Evolutionary conservation across 1,140 invertebrate species (phyloP), one percentile per base, ranked within the genome.

Genomic region (Drosophila eugracilis): DNA sequence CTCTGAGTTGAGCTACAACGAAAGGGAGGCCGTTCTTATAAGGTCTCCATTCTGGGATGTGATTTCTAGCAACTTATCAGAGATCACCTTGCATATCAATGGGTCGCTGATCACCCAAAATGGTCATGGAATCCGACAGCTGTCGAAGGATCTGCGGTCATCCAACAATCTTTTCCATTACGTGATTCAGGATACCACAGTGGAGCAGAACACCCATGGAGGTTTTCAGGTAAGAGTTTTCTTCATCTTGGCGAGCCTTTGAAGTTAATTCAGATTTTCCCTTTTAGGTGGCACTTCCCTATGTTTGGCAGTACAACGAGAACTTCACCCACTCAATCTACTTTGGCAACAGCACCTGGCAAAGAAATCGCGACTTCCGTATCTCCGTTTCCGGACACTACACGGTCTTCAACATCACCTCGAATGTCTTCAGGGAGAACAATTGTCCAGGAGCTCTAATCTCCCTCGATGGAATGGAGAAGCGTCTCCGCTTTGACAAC

Each of bases 161-260:
- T 98, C 97, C 0, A 98, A 98, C 80, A 99, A 99, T 93, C 92
- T 99, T 0, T 99, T 97, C 92, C 97, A 99, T 88, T 99, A 98
- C 94, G 94, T 97, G 21, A 91, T 99, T 26, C 95, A 97, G 92
- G 97, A 97, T 78, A 97, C 96, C 71, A 96, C 96, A 0, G 94
- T 98, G 32, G 96, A 97, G 83, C 93, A 96, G 72, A 99, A 99
- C 90, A 92, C 92, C 52, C 93, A 93, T 26, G 96, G 96, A 19
- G 98, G 97, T 14, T 95, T 99, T 63, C 95, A 97, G 84, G 62
- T 66, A 24, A 15, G n/a, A n/a, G n/a, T n/a, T n/a, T n/a, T n/a
- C n/a, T n/a, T n/a, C n/a, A n/a, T n/a, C n/a, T n/a, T n/a, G n/a
- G n/a, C n/a, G n/a, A n/a, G n/a, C n/a, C n/a, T n/a, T n/a, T n/a